Base-by-base conservation (phyloP, 2,113 vertebrate species). In the Limanda limanda region DNA sequence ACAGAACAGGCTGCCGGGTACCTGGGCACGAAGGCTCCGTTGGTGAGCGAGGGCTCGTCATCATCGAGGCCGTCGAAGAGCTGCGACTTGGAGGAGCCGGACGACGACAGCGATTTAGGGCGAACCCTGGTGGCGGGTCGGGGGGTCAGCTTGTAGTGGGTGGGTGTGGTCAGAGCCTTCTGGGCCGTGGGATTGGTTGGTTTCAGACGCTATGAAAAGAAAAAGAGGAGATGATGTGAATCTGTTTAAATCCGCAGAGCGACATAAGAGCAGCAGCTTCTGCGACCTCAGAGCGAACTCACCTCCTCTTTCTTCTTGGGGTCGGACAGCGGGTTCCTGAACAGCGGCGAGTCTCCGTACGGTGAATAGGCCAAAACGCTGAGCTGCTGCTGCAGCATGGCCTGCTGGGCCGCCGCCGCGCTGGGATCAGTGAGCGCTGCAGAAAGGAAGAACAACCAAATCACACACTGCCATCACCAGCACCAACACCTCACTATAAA, bases 241-340 rank as follows among this genome's bases (percentile, higher is more conserved):
- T 31, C 7, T 27, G 25, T 27, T 18, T 5, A 18, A 54, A 20
- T 15, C 45, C 15, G 1, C 18, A 54, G 20, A 54, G 14, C n/a
- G 13, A 23, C 54, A 56, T 4, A 54, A 56, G 54, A 6, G 54
- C 15, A 51, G 47, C 17, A 15, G 14, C 45, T 47, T 47, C 14
- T 17, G 45, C 4, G 20, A 18, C 47, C 20, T 20, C 2, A 51
- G 15, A 1, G 13, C 21, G 13, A 27, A 17, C 73, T 82, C 87
- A 98, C 98, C 96, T 99, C 97, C 67, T 99, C 97, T 17, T 98
- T 97, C 93, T 99, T 99, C 92, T 98, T 98, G 0, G 96, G 96
- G 80, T 99, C 97, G 1, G 97, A 96, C 87, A 99, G 94, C 3
- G 97, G 96, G 89, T 99, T 99, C 55, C 97, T 95, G 92, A 99